phyloP scores from a whole-genome alignment of 2,113 vertebrate species.

The Corythoichthys haematopterus region DNA sequence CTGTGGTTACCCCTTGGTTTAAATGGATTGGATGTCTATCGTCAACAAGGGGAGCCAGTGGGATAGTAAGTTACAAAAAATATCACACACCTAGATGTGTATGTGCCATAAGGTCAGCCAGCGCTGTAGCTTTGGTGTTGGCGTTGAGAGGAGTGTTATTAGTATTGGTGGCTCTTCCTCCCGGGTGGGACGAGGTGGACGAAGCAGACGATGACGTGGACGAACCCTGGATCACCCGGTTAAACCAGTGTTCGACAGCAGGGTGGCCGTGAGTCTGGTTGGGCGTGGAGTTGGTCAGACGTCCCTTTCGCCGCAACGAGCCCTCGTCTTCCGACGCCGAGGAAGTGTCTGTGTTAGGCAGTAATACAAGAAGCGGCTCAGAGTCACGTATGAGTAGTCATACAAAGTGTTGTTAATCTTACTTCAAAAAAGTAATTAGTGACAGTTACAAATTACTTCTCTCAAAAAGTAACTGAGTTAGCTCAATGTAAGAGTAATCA shows the following conservation, averaged over 20 bases:
- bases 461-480: too few species aligned
- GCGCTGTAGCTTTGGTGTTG: conserved; percentile 76
- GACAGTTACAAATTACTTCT: too few species aligned
- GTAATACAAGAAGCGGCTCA: background rate
- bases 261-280: conserved; percentile 79
- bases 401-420: too few species aligned
- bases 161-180: conserved; percentile 75
- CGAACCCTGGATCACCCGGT: conserved; percentile 90
- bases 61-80: background rate
- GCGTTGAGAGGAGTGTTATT: conserved; percentile 73
- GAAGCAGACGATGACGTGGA: conserved; percentile 97
- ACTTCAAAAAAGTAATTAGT: too few species aligned
- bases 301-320: conserved; percentile 85
- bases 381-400: too few species aligned
- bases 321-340: conserved; percentile 98
- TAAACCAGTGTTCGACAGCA: conserved; percentile 90
- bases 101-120: conserved; percentile 87
- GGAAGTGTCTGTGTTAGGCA: conserved; percentile 88
- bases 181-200: conserved; percentile 93
- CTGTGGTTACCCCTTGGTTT: background rate
- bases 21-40: too few species aligned
- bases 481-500: too few species aligned
- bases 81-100: conserved; percentile 87
- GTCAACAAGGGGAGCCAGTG: background rate
- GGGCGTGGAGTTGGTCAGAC: conserved; percentile 80